Base-by-base conservation (phyloP, 2,888 invertebrate species). In the Strigamia crassipes region DNA sequence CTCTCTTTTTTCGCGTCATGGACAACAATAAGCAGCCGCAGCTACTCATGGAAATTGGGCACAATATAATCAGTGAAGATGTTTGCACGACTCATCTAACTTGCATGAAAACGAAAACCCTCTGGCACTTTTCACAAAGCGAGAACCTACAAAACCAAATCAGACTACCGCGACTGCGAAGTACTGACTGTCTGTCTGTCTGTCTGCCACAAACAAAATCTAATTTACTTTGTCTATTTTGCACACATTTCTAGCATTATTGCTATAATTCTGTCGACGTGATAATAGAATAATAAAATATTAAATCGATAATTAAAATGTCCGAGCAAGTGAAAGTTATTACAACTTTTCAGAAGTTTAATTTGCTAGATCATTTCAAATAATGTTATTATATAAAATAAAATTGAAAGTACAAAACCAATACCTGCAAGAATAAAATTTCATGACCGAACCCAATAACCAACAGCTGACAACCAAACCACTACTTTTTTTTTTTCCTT, bases 381-480 rank as follows among this genome's bases (percentile, higher is more conserved):
- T 27, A 27, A 73, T 73, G 27, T 73, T 23, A 73, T 27, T 73
- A 73, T 27, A 73, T 23, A 66, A 66, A 73, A 73, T 31, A 73
- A 73, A 73, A 73, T 27, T 31, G 27, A 73, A 31, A 73, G 31
- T 56, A 73, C 27, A 73, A 73, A 73, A 31, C 73, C 73, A 27
- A 73, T 73, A 73, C 73, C 31, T 73, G 23, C 73, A 31, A 73
- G 73, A 73, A 31, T 73, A 73, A 73, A 73, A 73, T 73, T 73
- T 73, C 73, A 73, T 73, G 73, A 73, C 73, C 73, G 27, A 73
- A 73, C n/a, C 73, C 73, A 73, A 73, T 73, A 73, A 73, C 73
- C 73, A 73, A 73, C 73, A 73, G 73, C 73, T 73, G 73, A 73
- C 73, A 73, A 73, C 73, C 73, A 2, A 27, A 73, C 73, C 73